Base-by-base conservation (phyloP, 2,888 invertebrate species). In the Callosobruchus maculatus region DNA sequence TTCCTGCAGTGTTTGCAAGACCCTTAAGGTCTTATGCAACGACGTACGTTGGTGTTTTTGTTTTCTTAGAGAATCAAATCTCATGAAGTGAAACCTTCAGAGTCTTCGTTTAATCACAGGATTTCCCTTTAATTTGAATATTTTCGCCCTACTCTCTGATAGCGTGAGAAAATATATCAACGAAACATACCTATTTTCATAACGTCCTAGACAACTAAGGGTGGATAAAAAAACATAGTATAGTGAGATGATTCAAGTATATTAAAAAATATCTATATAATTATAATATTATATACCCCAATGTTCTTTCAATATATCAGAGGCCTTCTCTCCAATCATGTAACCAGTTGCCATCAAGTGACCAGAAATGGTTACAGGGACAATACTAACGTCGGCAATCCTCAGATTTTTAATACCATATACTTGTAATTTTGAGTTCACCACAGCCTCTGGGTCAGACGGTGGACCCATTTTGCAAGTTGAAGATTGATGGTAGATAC, bases 401-500 rank as follows among this genome's bases (percentile, higher is more conserved):
- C 91, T 84, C 22, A 91, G 83, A 2, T 86, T 83, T 1, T 86
- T 80, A 18, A 91, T 82, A 0, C 90, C 90, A 76, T 89, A 84
- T 0, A 90, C 90, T 72, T 84, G 84, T 5, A 90, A 81, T 70
- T 88, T 83, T 2, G 88, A 86, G 79, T 91, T 90, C 0, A 91
- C 91, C 0, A 91, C 90, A 0, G 90, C 89, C 68, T 85, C 84
- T 0, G 87, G 84, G 81, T 91, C 90, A 18, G 76, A 80, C 4
- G 78, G 68, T 0, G 89, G 88, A 0, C 90, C 90, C 90, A 90
- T 90, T 80, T 89, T 90, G 26, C 86, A 89, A 0, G 90, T 90
- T 0, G 89, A 88, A 2, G 89, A 85, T 81, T 89, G 89, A 76
- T 89, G 89, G 76, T 89, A 88, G 80, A 89, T 85, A 78, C 88